Base-by-base conservation (phyloP, 2,113 vertebrate genomes). In the Brachyhypopomus gauderio region DNA sequence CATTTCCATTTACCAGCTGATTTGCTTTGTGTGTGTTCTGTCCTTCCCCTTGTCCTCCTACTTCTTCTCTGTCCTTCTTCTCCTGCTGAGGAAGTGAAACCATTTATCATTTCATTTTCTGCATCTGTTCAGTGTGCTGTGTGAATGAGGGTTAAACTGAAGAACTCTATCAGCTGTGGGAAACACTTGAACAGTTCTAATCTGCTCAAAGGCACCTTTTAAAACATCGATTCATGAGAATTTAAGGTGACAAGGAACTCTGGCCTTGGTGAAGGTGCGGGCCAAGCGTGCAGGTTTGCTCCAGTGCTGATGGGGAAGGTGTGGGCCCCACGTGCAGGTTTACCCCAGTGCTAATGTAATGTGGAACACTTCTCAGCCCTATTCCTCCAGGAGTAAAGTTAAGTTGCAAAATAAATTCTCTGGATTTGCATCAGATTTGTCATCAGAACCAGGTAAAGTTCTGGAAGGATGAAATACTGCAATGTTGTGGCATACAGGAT, bases 1-100 rank as follows among this genome's bases (percentile, higher is more conserved):
- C 48, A 85, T 85, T 74, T 66, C 74, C 19, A 83, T 83, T 34
- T 81, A 34, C 85, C 45, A 63, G 59, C 59, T 77, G 41, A 60
- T 75, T 48, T 11, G 19, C 25, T 79, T 75, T 56, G 77, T 81
- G 79, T 84, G 22, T 71, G 77, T 36, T 20, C n/a, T 86, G 62
- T 81, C 58, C 79, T 85, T 75, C 81, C 72, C 48, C 48, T 76
- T 64, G 64, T 71, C 22, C 23, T 45, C 58, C 60, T 55, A 30
- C 19, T 55, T 5, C 19, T 52, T 25, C 83, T 78, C 66, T 27
- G 38, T 62, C 62, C 76, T 22, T 71, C 80, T 78, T 84, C 80
- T 79, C 56, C 67, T 77, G 34, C 20, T 81, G 67, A 55, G 72
- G 19, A 36, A 48, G 73, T 56, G 77, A 82, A 52, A 79, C 62